Base-by-base conservation (phyloP, 2,113 vertebrate genomes). In the Ochotona curzoniae region DNA sequence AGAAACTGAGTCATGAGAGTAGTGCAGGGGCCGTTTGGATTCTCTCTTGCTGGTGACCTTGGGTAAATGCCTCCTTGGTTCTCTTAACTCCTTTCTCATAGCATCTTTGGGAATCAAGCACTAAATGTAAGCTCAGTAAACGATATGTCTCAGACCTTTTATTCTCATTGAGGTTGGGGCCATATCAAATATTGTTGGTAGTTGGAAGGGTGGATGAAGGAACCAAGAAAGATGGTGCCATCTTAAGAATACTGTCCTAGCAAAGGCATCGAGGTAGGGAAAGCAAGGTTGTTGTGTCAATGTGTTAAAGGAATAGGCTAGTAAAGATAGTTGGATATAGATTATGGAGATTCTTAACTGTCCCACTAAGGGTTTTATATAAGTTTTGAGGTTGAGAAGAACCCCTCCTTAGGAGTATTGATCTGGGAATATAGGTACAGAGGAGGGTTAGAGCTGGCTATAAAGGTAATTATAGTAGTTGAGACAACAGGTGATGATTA, bases 331-430 rank as follows among this genome's bases (percentile, higher is more conserved):
- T 49, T 70, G n/a, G 44, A 17, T 54, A 49, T 15, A 75, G 74
- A 71, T 66, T 80, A 32, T 25, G 20, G 54, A 66, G 38, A 32
- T 47, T 9, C 20, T 87, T 54, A 64, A 35, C 66, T 80, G 38
- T 15, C 66, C 51, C 18, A 18, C 25, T 91, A 35, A 73, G 49
- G 18, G 64, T 78, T 83, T 87, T 93, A 47, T 49, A 63, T 57
- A 26, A 73, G 21, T 71, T 83, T 94, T 89, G 90, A 54, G 64
- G 30, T 93, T 89, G 71, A 70, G 75, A 92, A 82, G 44, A 82
- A 54, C 5, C 51, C 32, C 61, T 84, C 30, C 83, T 95, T 74
- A 66, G 86, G 66, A 11, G 14, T 74, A 83, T 54, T 49, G 60
- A 26, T 54, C 60, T 87, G 74, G 69, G 49, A 87, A 76, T 4